phyloP scores from a whole-genome alignment of 53 echinoderm and acorn worm species.

The Actinopyga echinites region DNA sequence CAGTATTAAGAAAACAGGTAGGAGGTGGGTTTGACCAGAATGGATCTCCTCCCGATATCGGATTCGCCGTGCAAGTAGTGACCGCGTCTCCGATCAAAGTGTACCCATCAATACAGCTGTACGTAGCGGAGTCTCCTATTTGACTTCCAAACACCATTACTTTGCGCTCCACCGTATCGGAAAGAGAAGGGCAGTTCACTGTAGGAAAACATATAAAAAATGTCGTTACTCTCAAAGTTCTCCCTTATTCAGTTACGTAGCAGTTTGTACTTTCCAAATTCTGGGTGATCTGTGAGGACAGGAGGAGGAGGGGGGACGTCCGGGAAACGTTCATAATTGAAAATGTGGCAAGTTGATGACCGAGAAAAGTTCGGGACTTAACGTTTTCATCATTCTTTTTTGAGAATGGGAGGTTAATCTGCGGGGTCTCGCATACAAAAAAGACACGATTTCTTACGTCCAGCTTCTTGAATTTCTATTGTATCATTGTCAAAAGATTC shows the following conservation, averaged over 20 bases:
- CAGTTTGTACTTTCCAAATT: too few relatives aligned
- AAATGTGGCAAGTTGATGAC: too few relatives aligned
- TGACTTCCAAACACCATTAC: neutral
- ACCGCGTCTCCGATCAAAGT: neutral
- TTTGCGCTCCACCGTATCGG: neutral
- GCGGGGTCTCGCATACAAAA: too few relatives aligned
- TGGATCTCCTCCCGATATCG: neutral
- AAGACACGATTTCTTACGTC: too few relatives aligned
- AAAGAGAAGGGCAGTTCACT: constrained; percentile 1
- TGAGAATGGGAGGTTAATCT: too few relatives aligned
- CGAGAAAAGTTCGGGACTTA: too few relatives aligned
- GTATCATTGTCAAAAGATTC: neutral
- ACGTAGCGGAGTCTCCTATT: neutral
- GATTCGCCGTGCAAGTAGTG: neutral
- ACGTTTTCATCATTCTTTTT: too few relatives aligned
- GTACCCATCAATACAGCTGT: neutral
- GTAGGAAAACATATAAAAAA: neutral
- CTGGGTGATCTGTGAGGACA: too few relatives aligned
- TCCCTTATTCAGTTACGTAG: too few relatives aligned
- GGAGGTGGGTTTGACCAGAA: constrained; percentile 3
- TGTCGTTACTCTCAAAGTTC: too few relatives aligned
- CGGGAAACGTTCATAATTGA: too few relatives aligned
- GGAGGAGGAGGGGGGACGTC: too few relatives aligned
- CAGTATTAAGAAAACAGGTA: neutral
- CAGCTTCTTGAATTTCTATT: neutral